phyloP scores from a whole-genome alignment of 2,797 vertebrate species.

The Prionace glauca region DNA sequence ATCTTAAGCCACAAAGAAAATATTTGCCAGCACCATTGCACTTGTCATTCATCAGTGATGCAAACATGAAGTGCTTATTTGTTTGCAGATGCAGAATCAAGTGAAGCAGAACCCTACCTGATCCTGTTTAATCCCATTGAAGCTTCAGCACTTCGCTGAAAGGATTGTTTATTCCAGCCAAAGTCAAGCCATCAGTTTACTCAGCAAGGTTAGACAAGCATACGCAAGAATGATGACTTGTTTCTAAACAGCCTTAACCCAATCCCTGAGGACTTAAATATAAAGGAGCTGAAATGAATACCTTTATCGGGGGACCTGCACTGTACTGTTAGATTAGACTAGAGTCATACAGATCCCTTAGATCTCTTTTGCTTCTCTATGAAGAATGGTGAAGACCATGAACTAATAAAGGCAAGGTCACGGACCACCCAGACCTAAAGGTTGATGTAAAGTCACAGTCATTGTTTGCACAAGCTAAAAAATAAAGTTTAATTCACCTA shows the following conservation, averaged over 20 bases:
- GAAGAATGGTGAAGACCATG: constrained; percentile 50
- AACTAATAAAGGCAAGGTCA: constrained; percentile 66
- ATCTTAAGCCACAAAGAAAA: constrained; percentile 9
- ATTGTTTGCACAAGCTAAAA: constrained; percentile 76
- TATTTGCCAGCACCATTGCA: neutral
- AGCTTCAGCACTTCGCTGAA: constrained; percentile 6
- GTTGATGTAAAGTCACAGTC: constrained; percentile 60
- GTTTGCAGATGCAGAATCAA: constrained; percentile 10
- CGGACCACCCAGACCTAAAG: constrained; percentile 55
- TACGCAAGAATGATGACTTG: neutral
- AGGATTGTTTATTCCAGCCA: constrained; percentile 3
- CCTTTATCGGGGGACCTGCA: neutral
- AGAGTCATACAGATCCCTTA: constrained; percentile 54
- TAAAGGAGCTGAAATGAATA: constrained; percentile 27
- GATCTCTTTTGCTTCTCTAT: constrained; percentile 54
- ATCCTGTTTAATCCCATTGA: constrained; percentile 34
- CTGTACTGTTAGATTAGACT: constrained; percentile 31
- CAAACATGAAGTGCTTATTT: constrained; percentile 25
- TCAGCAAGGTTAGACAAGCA: constrained; percentile 34
- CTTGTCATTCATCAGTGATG: neutral
- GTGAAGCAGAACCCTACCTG: constrained; percentile 33
- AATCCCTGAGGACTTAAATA: constrained; percentile 15
- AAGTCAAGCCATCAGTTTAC: constrained; percentile 19
- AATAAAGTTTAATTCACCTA: constrained; percentile 63
- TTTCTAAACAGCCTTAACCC: neutral